Evolutionary conservation across 2,797 vertebrate genomes (phyloP), one percentile per base, ranked within the genome.

Genomic region (Ptychobarbus kaznakovi): DNA sequence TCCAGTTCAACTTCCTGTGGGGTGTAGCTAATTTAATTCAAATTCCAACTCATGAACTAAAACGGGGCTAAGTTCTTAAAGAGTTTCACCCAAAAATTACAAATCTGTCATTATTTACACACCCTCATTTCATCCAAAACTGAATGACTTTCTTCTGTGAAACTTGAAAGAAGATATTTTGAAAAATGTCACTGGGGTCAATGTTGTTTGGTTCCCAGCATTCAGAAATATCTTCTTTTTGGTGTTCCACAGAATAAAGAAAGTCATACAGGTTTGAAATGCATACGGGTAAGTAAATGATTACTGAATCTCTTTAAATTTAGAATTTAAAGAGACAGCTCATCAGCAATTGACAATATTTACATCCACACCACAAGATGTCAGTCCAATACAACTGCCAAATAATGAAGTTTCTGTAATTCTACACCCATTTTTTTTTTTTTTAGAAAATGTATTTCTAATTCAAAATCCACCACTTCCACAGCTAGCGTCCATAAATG

Each of bases 401-500:
- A 11, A 32, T 18, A 53, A 49, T 32, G 10, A 1, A 16, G 74
- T 58, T 40, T 77, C 51, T 56, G 11, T 76, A 3, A 40, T 15
- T 32, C 1, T 58, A 1, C 4, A 40, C 35, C 2, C 25, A 10
- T 63, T 16, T 4, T 11, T 8, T 56, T 2, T 51, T 15, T 28
- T 38, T 4, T 42, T 42, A 3, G 18, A 76, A 35, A 20, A 56
- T 8, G 1, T 4, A 3, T 49, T 63, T 22, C 28, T 4, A n/a
- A 74, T 66, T 5, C 40, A 1, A 78, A 75, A 72, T 73, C 11
- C 44, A 63, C 68, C 58, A 66, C 12, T 77, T 87, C 72, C 75
- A n/a, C 90, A 96, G 95, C 86, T 94, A 84, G 86, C 86, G 40
- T 82, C 85, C 51, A 73, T 12, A 68, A 93, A 84, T 32, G 65